Percentiles rank a stretch among this genome's conserved stretches.
Conservation (phyloP, 2,888 invertebrate genomes). For the Lasioglossum malachurum region DNA sequence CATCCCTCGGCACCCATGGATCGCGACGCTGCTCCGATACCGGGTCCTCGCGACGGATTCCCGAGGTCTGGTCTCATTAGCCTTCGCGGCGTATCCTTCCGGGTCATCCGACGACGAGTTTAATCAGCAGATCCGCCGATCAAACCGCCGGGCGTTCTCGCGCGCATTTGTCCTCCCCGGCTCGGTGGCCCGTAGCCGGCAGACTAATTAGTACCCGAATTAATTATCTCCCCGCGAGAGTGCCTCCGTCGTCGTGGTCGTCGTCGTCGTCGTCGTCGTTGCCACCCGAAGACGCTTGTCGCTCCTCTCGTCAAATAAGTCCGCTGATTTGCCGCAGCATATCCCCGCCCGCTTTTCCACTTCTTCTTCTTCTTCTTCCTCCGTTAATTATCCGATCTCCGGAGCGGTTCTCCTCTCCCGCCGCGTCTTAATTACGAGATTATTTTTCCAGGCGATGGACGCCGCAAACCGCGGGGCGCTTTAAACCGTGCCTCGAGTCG, state of each 20-base stretch:
- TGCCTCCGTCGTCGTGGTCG: background rate
- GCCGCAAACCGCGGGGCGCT: background rate
- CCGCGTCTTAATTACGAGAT: background rate
- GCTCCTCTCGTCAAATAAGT: background rate
- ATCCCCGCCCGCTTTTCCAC: background rate
- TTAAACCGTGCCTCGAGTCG: constrained; percentile 13
- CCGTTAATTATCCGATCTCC: constrained; percentile 27
- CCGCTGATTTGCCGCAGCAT: constrained; percentile 19
- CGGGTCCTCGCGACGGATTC: constrained; percentile 31
- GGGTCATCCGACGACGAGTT: constrained; percentile 35
- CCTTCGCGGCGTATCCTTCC: constrained; percentile 23
- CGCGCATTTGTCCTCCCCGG: constrained; percentile 24
- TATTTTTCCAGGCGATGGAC: background rate
- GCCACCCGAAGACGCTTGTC: constrained; percentile 4
- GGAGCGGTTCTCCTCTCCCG: background rate
- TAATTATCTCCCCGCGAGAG: constrained; percentile 63
- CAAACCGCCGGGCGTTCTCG: constrained; percentile 8
- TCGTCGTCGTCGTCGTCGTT: background rate
- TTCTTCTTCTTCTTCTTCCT: background rate
- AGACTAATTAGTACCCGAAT: constrained; percentile 69
- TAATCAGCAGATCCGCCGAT: constrained; percentile 48
- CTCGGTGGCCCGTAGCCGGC: background rate
- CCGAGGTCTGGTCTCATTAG: constrained; percentile 41
- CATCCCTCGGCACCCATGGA: background rate
- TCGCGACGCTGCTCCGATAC: background rate